A percentile compares a stretch with the other conserved stretches of the same genome.
Conservation (phyloP, 2,888 invertebrate species). For the Apotomis turbidana region DNA sequence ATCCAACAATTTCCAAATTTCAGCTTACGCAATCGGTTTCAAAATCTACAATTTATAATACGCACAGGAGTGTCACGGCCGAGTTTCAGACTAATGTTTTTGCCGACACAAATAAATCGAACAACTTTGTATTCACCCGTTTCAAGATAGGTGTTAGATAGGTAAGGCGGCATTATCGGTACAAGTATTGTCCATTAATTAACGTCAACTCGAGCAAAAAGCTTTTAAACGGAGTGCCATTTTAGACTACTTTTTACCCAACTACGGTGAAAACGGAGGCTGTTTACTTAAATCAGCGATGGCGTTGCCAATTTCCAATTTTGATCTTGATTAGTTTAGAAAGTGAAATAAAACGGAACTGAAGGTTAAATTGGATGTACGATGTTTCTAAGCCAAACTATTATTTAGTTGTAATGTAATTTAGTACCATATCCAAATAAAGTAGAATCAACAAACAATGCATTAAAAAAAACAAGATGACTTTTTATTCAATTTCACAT, state of each 20-base stretch:
- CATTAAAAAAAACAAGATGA: no score
- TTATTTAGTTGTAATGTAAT: no score
- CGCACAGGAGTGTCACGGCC: conserved; percentile 3
- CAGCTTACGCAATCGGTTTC: conserved; percentile 5
- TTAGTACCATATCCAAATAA: no score
- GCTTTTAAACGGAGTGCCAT: background rate
- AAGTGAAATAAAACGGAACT: conserved; percentile 18
- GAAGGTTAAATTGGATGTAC: background rate
- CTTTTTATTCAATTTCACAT: no score
- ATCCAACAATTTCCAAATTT: background rate
- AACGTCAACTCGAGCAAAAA: conserved; percentile 1
- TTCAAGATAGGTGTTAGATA: conserved; percentile 20
- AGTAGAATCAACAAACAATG: no score
- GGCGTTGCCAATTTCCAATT: conserved; percentile 4
- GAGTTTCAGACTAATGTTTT: conserved; percentile 5
- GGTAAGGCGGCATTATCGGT: conserved; percentile 20
- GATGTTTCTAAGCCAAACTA: background rate
- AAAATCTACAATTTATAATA: conserved; percentile 10
- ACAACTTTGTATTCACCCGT: conserved; percentile 24
- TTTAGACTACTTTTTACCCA: conserved; percentile 7
- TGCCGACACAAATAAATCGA: conserved; percentile 24
- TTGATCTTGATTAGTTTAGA: conserved; percentile 24
- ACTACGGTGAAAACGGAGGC: background rate
- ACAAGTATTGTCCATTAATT: conserved; percentile 20
- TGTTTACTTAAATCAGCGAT: background rate